A percentile compares a stretch with the other conserved stretches of the same genome.
phyloP scores from a whole-genome alignment of 2,797 vertebrate genomes.

The Sandelia bainsii region DNA sequence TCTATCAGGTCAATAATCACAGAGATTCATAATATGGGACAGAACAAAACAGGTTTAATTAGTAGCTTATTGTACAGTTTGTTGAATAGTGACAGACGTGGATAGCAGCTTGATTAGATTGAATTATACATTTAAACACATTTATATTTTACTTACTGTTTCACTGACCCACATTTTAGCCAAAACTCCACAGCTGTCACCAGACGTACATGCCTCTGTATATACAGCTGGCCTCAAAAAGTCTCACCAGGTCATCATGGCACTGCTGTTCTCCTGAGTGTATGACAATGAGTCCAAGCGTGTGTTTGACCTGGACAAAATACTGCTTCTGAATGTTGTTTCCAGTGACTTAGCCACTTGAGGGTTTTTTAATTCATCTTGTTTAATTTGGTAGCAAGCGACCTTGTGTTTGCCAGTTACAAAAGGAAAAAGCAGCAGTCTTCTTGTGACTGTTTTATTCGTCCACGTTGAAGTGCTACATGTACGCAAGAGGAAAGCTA shows the following conservation, averaged over 20 bases:
- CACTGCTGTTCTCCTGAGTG: slow-evolving; percentile 4
- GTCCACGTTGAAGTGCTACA: slow-evolving; percentile 19
- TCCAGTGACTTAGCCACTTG: slow-evolving; percentile 39
- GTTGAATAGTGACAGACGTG: not conserved
- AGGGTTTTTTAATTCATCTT: slow-evolving; percentile 43
- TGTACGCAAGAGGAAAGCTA: slow-evolving; percentile 5
- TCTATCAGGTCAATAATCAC: slow-evolving; percentile 21
- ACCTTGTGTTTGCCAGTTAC: slow-evolving; percentile 44
- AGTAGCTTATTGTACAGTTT: not conserved
- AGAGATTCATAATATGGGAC: slow-evolving; percentile 11
- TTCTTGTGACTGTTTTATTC: slow-evolving; percentile 40
- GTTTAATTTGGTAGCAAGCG: slow-evolving; percentile 40
- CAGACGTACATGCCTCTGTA: not conserved
- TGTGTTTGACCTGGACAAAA: slow-evolving; percentile 20
- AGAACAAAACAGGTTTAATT: slow-evolving; percentile 15
- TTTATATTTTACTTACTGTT: not conserved
- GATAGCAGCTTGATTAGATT: not conserved
- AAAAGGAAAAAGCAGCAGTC: slow-evolving; percentile 23
- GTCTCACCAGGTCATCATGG: not conserved
- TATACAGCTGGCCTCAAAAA: not conserved
- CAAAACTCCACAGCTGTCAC: slow-evolving; percentile 1
- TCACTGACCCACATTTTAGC: not conserved
- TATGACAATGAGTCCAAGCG: not conserved
- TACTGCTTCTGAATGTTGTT: slow-evolving; percentile 41
- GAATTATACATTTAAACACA: not conserved